phyloP scores from a whole-genome alignment of 2,113 vertebrate genomes.

The Tupaia chinensis region DNA sequence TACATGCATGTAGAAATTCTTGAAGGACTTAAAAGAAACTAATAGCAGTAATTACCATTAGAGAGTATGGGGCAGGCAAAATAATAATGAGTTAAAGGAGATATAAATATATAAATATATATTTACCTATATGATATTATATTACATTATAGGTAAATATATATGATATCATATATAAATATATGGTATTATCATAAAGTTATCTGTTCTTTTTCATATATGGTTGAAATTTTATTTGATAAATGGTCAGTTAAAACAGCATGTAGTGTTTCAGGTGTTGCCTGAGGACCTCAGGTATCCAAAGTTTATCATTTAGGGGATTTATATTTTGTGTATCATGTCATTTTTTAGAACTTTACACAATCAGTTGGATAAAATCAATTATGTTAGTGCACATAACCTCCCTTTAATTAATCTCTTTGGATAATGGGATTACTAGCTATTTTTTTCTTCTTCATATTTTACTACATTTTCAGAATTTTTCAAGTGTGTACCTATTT shows the following conservation, averaged over 20 bases:
- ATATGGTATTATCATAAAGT: not conserved
- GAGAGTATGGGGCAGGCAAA: not conserved
- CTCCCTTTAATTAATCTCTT: constrained; percentile 10
- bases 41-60: constrained; percentile 19
- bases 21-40: constrained; percentile 8
- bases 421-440: not conserved
- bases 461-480: not conserved
- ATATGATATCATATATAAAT: not conserved
- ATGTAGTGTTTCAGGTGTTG: not conserved
- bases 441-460: not conserved
- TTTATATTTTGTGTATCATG: not conserved
- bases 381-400: not conserved
- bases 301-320: not conserved
- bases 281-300: not conserved
- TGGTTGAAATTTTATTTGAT: not conserved
- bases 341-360: not conserved
- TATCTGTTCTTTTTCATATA: not conserved
- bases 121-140: not conserved
- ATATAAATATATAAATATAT: not conserved
- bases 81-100: not conserved
- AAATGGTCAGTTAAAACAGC: not conserved
- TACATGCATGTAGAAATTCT: constrained; percentile 18
- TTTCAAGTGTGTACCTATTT: not conserved
- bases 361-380: not conserved
- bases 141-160: not conserved